Evolutionary conservation across 2,888 invertebrate genomes (phyloP), one percentile per base, ranked within the genome.

Genomic region (Phragmatobia fuliginosa): DNA sequence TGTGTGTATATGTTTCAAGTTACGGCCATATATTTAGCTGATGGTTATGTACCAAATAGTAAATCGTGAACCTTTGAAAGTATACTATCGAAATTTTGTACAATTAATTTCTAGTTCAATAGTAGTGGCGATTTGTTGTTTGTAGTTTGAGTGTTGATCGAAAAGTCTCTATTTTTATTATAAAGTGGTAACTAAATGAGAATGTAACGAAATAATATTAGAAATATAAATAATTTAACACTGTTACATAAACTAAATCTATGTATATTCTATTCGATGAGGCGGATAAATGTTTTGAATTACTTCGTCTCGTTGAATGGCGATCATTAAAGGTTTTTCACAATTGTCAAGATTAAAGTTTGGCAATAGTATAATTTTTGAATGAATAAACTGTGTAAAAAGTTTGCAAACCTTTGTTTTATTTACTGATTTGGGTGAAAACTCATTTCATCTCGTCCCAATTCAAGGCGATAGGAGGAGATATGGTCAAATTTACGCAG

Each of bases 321-420:
- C 75, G 82, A 83, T 66, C 81, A 83, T 86, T 85, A 83, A 87
- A 76, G 80, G 74, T 85, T 89, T 91, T 92, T 88, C 89, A 90
- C 83, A 85, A 85, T 90, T 92, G 91, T 89, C 90, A 87, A 87
- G 31, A 84, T 80, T 81, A 82, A 85, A 83, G 79, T 83, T 88
- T 90, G 92, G 86, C 88, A 90, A 88, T 88, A 86, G 83, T 84
- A 85, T 85, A 87, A 85, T 88, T 92, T 93, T 93, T 91, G 89
- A 90, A 88, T 78, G 87, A 92, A 91, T 92, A 91, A 92, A 91
- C 85, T 84, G 84, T 88, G 86, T 87, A 88, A 90, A 88, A 86
- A 87, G 83, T 86, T 88, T 86, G 79, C 75, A 84, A 77, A 73
- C 10, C 49, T 25, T 72, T 64, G 79, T 87, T 87, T 90, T 76